Evolutionary conservation across 2,888 invertebrate genomes (phyloP).

Genomic region (Chirona hameri): DNA sequence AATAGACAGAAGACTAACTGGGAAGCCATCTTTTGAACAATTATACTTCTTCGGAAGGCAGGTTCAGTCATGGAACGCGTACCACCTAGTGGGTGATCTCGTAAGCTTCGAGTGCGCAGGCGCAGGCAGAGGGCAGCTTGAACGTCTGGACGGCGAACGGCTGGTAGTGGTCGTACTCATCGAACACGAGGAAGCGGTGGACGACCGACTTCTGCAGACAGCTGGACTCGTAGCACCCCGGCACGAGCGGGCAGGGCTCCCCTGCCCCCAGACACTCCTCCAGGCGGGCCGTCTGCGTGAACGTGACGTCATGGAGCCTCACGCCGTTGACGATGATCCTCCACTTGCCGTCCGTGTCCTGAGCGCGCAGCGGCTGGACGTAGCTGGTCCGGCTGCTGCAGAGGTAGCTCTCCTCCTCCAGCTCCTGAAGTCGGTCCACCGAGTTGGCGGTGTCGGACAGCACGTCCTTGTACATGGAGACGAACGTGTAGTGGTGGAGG

Average conservation of each 20-base stretch:
- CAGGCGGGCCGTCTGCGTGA: slow-evolving; percentile 39
- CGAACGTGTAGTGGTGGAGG: slow-evolving; percentile 37
- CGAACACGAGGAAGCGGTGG: slow-evolving; percentile 41
- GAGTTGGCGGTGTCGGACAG: slow-evolving; percentile 38
- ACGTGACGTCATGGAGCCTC: slow-evolving; percentile 37
- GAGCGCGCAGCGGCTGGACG: not conserved
- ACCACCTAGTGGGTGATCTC: not conserved
- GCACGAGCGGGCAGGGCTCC: slow-evolving; percentile 39
- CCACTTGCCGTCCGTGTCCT: not conserved
- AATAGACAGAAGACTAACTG: not conserved
- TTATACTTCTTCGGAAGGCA: no score
- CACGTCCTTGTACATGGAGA: slow-evolving; percentile 39
- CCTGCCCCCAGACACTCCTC: slow-evolving; percentile 37
- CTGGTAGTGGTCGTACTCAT: slow-evolving; percentile 42
- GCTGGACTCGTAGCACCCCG: slow-evolving; percentile 40
- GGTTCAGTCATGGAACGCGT: not conserved
- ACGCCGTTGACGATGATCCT: not conserved
- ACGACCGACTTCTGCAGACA: slow-evolving; percentile 40
- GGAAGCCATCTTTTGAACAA: no score
- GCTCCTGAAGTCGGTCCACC: slow-evolving; percentile 36
- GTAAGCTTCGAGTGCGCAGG: slow-evolving; percentile 40
- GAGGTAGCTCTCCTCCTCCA: not conserved
- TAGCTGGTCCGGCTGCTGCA: not conserved
- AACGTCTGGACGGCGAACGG: slow-evolving; percentile 43
- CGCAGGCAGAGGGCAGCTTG: slow-evolving; percentile 42